Conservation (phyloP, 1,140 invertebrate species). For the Macrobrachium nipponense region DNA sequence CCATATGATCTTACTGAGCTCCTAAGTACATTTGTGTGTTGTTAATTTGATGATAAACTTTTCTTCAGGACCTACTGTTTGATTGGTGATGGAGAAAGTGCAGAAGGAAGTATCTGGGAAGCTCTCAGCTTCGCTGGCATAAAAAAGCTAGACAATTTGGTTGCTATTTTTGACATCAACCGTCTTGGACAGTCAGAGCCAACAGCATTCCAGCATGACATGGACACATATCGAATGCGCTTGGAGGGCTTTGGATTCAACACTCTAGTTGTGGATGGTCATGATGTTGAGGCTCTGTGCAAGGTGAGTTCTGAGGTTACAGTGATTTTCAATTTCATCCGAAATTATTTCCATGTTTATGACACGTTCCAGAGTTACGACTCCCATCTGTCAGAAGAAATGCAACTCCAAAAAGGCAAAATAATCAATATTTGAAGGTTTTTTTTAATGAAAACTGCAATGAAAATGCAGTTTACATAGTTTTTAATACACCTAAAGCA, state of each 20-base stretch:
- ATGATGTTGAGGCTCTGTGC: constrained; percentile 90
- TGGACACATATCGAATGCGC: constrained; percentile 89
- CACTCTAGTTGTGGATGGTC: constrained; percentile 94
- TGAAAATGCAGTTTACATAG: no score
- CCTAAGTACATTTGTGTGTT: no score
- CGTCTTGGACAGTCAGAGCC: constrained; percentile 96
- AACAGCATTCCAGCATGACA: constrained; percentile 91
- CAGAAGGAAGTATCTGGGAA: constrained; percentile 99
- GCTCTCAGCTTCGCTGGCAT: constrained; percentile 93
- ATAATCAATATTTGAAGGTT: no score
- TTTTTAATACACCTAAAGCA: no score
- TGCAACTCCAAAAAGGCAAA: no score
- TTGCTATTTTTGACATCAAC: constrained; percentile 97
- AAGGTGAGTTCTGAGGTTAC: constrained; percentile 77
- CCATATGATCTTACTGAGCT: no score
- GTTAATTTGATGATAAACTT: not conserved
- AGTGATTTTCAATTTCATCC: no score
- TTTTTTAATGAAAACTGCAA: no score
- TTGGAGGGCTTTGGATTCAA: constrained; percentile 94
- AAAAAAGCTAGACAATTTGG: constrained; percentile 97
- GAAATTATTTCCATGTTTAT: no score
- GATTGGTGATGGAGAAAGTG: constrained; percentile 97
- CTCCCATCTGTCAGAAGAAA: no score
- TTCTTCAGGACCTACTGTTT: constrained; percentile 89
- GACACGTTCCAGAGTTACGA: no score